Conservation (phyloP, 2,113 vertebrate genomes). For the Menidia beryllina region DNA sequence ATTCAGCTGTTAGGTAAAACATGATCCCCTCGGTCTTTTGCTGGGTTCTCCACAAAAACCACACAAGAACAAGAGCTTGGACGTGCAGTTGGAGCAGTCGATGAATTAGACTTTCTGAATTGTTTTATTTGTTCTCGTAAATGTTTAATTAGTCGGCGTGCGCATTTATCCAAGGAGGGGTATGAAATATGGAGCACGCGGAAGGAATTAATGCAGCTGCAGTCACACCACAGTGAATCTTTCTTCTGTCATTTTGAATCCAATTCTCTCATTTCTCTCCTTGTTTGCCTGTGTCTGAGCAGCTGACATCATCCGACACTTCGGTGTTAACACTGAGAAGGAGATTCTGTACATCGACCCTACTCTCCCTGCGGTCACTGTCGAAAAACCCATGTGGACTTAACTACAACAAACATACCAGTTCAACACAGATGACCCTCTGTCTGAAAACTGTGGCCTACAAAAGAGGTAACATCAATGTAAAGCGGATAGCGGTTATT, state of each 20-base stretch:
- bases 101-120: not conserved
- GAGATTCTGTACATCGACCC: slow-evolving; percentile 48
- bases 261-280: slow-evolving; percentile 21
- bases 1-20: slow-evolving; percentile 54
- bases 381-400: slow-evolving; percentile 46
- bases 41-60: slow-evolving; percentile 26
- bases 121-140: not conserved
- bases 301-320: slow-evolving; percentile 52
- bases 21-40: slow-evolving; percentile 31
- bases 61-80: slow-evolving; percentile 1
- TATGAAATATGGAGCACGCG: not conserved
- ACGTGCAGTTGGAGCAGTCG: not conserved
- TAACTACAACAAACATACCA: slow-evolving; percentile 34
- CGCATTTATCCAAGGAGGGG: slow-evolving; percentile 7
- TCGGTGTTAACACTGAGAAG: slow-evolving; percentile 61
- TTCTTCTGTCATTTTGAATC: slow-evolving; percentile 50
- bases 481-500: slow-evolving; percentile 45
- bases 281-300: slow-evolving; percentile 33
- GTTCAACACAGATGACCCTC: slow-evolving; percentile 10
- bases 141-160: not conserved
- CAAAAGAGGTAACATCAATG: not conserved
- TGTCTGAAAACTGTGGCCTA: slow-evolving; percentile 19
- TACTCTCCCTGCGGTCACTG: slow-evolving; percentile 36
- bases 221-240: slow-evolving; percentile 34
- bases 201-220: slow-evolving; percentile 41